Base-by-base conservation (phyloP, 2,797 vertebrate species). In the Silurus aristotelis region DNA sequence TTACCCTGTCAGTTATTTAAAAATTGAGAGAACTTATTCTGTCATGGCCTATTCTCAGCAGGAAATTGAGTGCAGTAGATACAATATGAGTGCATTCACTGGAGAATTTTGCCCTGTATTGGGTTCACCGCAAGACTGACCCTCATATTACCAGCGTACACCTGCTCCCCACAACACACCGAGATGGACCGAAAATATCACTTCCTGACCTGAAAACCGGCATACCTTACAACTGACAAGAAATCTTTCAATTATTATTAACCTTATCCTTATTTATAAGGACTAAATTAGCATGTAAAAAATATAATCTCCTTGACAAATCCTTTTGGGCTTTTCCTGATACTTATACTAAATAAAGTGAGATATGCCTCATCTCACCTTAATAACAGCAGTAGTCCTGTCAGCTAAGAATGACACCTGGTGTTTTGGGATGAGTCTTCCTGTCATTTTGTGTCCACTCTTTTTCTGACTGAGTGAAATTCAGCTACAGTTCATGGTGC, bases 161-260 rank as follows among this genome's bases (percentile, higher is more conserved):
- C 82, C 85, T 80, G 82, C 82, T 80, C 67, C 82, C 31, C 46
- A 73, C 81, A 68, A 25, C 70, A 79, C 64, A 31, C 56, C n/a
- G 52, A 81, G 25, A 46, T 9, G 1, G 9, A 66, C 60, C 60
- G 3, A 10, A 52, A 80, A 66, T 19, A 66, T 52, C 78, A 27
- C 61, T 10, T 13, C 3, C n/a, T 80, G 43, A 80, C 78, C 61
- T 64, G 61, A 15, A 80, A 48, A 80, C 38, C 9, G 31, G 7
- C 10, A 0, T 1, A n/a, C 9, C 20, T 48, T n/a, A 13, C 19
- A 4, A 19, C 52, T 10, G n/a, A 10, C 8, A 3, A 27, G 52
- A 38, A 43, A 1, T 7, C 14, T 0, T 27, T 14, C 7, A 9
- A 1, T 60, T 20, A 38, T 55, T 27, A 52, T 52, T 12, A 27